phyloP scores from a whole-genome alignment of 2,888 invertebrate genomes.

The Tipula unca region DNA sequence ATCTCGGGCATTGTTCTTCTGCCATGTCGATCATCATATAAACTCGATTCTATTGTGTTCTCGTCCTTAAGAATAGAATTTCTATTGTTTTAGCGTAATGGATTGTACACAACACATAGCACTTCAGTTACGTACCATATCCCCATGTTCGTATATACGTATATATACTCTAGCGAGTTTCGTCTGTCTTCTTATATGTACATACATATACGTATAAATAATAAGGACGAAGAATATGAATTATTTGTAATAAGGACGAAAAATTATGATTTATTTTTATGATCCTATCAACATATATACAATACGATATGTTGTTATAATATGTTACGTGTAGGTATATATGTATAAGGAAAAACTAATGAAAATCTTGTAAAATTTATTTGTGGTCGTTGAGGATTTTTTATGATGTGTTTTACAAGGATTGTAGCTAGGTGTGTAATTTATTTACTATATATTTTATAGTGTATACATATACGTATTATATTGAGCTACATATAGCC shows the following conservation, averaged over 20 bases:
- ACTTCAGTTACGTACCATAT: not conserved
- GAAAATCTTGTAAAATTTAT: not conserved
- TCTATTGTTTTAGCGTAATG: not conserved
- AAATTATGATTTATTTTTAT: conserved; percentile 14
- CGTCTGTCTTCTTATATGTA: not conserved
- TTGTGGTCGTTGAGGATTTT: not conserved
- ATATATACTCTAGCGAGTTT: not conserved
- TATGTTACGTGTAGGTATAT: not conserved
- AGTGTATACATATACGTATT: no score
- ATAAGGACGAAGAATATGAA: not conserved
- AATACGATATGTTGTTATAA: not conserved
- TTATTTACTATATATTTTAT: not conserved
- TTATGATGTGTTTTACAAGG: not conserved
- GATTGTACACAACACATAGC: not conserved
- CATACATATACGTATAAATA: not conserved
- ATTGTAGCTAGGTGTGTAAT: no score
- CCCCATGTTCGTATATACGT: not conserved
- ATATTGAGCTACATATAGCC: no score
- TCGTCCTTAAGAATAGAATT: not conserved
- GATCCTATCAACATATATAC: not conserved
- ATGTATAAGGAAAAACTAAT: not conserved
- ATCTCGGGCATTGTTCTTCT: not conserved
- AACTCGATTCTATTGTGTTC: not conserved
- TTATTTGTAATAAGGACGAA: not conserved
- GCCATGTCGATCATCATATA: not conserved